Evolutionary conservation across 2,113 vertebrate species (phyloP).

Genomic region (Agelaius phoeniceus): DNA sequence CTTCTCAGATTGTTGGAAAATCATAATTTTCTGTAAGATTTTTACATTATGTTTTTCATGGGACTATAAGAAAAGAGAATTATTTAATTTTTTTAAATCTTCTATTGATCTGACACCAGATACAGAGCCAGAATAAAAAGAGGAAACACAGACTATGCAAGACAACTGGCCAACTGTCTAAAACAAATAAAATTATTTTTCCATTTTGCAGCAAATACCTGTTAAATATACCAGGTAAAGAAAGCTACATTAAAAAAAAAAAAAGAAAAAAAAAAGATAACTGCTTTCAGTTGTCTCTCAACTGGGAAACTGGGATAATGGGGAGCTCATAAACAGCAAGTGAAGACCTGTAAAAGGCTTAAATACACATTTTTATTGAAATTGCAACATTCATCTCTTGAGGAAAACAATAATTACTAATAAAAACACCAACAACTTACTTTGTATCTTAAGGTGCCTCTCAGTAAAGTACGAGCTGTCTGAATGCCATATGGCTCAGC

Average conservation of each 20-base stretch:
- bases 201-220: not conserved
- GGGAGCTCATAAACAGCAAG: not conserved
- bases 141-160: not conserved
- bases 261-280: not conserved
- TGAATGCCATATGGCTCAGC: slow-evolving; percentile 87
- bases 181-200: not conserved
- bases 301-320: not conserved
- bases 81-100: not conserved
- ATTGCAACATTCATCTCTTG: not conserved
- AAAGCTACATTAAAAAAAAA: not conserved
- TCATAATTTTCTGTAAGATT: not conserved
- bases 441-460: slow-evolving; percentile 93
- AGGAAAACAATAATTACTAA: not conserved
- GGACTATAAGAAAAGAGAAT: not conserved
- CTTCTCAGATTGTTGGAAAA: not conserved
- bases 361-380: not conserved
- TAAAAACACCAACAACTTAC: slow-evolving; percentile 62
- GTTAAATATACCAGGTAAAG: not conserved
- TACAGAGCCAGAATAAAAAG: not conserved
- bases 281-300: not conserved
- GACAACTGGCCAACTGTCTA: not conserved
- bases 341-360: not conserved
- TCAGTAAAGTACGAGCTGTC: slow-evolving; percentile 87
- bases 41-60: not conserved
- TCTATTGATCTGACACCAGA: not conserved